Evolutionary conservation across 2,888 invertebrate species (phyloP).

Genomic region (Drosophila subsilvestris): DNA sequence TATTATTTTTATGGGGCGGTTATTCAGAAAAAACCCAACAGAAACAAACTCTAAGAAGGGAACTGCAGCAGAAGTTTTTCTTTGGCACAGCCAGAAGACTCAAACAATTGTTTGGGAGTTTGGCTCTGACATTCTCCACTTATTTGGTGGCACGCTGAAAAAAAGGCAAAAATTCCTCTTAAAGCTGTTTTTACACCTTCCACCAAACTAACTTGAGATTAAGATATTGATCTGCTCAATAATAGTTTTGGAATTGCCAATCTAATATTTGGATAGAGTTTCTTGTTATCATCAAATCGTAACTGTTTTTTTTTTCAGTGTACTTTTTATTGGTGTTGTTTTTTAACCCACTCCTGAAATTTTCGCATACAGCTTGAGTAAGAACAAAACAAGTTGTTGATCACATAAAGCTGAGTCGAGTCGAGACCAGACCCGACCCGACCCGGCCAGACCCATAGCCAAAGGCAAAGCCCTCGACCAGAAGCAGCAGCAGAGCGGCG

Average conservation of each 20-base stretch:
- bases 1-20: constrained; percentile 69
- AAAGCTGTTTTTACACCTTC: not conserved
- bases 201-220: too few species aligned
- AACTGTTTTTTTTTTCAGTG: not conserved
- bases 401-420: constrained; percentile 67
- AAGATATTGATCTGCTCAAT: too few species aligned
- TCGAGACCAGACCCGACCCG: constrained; percentile 27
- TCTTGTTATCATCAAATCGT: too few species aligned
- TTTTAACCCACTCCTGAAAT: constrained; percentile 45
- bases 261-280: too few species aligned
- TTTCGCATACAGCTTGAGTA: constrained; percentile 65
- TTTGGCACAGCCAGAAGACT: not conserved
- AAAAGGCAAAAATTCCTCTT: not conserved
- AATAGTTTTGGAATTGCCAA: too few species aligned
- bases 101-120: constrained; percentile 34
- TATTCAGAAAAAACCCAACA: constrained; percentile 63
- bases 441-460: constrained; percentile 15
- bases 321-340: constrained; percentile 32
- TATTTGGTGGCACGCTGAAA: not conserved
- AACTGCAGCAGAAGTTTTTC: constrained; percentile 24
- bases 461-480: constrained; percentile 27
- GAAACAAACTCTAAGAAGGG: constrained; percentile 56
- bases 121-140: constrained; percentile 60
- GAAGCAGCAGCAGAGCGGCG: constrained; percentile 34
- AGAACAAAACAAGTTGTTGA: constrained; percentile 79